phyloP scores from a whole-genome alignment of 1,140 invertebrate genomes.

The Vanessa tameamea region DNA sequence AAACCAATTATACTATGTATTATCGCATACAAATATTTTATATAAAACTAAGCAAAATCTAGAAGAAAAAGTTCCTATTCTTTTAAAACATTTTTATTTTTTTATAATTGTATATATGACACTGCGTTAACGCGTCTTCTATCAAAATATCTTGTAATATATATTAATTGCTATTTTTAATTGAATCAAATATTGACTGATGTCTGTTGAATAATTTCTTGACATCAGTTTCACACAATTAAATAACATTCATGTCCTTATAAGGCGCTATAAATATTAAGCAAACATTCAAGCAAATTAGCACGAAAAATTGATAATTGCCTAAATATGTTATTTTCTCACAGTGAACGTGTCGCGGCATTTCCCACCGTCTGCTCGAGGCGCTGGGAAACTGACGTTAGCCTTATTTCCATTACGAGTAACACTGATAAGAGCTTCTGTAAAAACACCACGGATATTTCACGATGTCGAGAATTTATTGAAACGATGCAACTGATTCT shows the following conservation, averaged over 20 bases:
- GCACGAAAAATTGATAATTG: conserved; percentile 39
- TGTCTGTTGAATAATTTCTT: not conserved
- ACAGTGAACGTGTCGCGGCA: conserved; percentile 31
- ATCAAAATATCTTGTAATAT: too few species aligned
- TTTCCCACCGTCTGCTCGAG: conserved; percentile 33
- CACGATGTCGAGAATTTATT: not conserved
- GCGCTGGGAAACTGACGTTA: conserved; percentile 37
- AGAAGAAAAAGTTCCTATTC: too few species aligned
- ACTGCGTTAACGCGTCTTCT: too few species aligned
- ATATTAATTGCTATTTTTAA: too few species aligned
- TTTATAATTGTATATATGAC: too few species aligned
- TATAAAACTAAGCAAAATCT: too few species aligned
- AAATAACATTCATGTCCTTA: conserved; percentile 1
- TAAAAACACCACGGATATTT: conserved; percentile 13
- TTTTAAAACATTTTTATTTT: too few species aligned
- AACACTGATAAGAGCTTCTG: conserved; percentile 38
- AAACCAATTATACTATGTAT: too few species aligned
- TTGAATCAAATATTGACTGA: too few species aligned
- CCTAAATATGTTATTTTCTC: conserved; percentile 40
- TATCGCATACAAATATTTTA: too few species aligned
- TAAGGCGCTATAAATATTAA: conserved; percentile 18
- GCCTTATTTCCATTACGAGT: conserved; percentile 41
- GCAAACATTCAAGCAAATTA: conserved; percentile 34
- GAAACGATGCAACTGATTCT: not conserved
- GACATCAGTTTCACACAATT: conserved; percentile 3